phyloP scores from a whole-genome alignment of 1,140 invertebrate genomes.

The Lucilia cuprina region DNA sequence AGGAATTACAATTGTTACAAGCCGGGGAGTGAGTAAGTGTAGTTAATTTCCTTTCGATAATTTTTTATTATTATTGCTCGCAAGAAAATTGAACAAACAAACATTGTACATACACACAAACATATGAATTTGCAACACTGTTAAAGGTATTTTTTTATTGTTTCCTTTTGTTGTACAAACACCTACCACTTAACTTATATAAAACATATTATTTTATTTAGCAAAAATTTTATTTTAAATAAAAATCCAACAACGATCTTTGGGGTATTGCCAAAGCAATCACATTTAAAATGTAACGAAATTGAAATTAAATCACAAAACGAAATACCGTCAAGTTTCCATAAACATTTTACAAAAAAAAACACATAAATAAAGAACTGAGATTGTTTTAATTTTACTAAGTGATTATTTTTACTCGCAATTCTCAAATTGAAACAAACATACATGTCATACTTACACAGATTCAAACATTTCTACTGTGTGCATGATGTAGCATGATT shows the following conservation, averaged over 20 bases:
- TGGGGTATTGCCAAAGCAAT: slow-evolving; percentile 34
- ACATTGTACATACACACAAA: neutral
- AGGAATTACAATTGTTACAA: neutral
- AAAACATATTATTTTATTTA: neutral
- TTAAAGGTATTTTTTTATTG: neutral
- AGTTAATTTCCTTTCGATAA: neutral
- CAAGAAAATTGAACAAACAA: neutral
- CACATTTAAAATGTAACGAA: slow-evolving; percentile 34
- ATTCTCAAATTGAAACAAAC: neutral
- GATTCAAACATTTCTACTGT: no score
- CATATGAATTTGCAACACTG: neutral
- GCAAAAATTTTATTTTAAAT: neutral
- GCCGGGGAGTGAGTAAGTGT: neutral
- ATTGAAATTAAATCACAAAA: slow-evolving; percentile 21
- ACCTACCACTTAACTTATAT: neutral
- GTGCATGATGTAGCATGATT: no score
- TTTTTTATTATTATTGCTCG: neutral
- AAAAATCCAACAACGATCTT: neutral
- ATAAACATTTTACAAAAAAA: neutral
- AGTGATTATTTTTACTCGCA: slow-evolving; percentile 20
- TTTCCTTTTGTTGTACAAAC: neutral
- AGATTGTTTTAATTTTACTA: slow-evolving; percentile 27
- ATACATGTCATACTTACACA: neutral
- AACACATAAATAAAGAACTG: no score
- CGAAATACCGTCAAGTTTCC: slow-evolving; percentile 12